Evolutionary conservation across 2,797 vertebrate genomes (phyloP).

Genomic region (Propithecus deckenii): DNA sequence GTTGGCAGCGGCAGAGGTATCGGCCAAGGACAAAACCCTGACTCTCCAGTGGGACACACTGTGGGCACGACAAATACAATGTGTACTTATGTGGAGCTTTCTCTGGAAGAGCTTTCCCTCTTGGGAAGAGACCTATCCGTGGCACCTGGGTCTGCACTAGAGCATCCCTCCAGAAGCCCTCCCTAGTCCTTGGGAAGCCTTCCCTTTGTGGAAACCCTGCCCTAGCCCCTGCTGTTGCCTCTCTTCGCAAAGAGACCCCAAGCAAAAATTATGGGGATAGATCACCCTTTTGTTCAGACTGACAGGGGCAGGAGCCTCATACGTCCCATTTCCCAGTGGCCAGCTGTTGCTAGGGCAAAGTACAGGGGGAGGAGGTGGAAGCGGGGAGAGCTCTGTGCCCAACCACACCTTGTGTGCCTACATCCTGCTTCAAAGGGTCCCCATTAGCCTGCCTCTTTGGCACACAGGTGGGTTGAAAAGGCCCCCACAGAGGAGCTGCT

Average conservation of each 20-base stretch:
- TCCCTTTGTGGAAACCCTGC: neutral
- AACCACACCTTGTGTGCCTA: neutral
- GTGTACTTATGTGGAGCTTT: neutral
- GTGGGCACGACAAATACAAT: conserved; percentile 49
- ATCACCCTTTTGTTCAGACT: neutral
- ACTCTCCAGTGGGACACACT: conserved; percentile 91
- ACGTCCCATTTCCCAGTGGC: neutral
- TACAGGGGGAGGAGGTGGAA: neutral
- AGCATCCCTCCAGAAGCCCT: neutral
- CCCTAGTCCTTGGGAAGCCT: neutral
- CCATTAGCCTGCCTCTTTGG: neutral
- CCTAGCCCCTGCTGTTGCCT: neutral
- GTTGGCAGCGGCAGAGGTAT: conserved; percentile 93
- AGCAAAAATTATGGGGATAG: neutral
- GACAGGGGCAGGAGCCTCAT: neutral
- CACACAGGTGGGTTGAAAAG: conserved; percentile 35
- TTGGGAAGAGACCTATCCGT: neutral
- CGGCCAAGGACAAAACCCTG: conserved; percentile 91
- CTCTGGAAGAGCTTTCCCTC: neutral
- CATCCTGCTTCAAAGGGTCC: conserved; percentile 13
- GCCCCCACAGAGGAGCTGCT: neutral
- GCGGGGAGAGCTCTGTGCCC: neutral
- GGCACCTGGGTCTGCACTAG: neutral
- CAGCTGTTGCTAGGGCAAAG: neutral
- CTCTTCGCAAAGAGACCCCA: conserved; percentile 7